These are phyloP conservation scores for Pomacea canaliculata DNA, from an alignment of 2,888 invertebrate species.

Conservation along the genomic window DNA sequence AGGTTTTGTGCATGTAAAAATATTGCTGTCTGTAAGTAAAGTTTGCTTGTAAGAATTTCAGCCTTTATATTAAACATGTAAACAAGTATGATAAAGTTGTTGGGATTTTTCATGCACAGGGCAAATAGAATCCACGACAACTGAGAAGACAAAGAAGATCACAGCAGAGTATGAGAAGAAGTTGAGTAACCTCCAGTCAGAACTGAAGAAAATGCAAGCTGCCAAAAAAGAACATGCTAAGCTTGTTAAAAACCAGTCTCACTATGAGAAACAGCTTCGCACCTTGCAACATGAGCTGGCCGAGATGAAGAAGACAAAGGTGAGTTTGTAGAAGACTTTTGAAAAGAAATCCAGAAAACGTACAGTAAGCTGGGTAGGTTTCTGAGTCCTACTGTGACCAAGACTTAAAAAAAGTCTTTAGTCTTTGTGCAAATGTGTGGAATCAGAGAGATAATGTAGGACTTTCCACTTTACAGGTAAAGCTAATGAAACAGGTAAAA, in stretches of 20 bases:
- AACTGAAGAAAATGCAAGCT: constrained; percentile 85
- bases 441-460: too few species aligned
- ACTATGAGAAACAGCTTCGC: constrained; percentile 81
- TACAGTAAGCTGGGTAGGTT: too few species aligned
- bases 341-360: too few species aligned
- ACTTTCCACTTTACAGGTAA: constrained; percentile 59
- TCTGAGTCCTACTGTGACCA: too few species aligned
- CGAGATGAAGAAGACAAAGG: constrained; percentile 88
- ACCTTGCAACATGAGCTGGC: constrained; percentile 80
- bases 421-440: too few species aligned
- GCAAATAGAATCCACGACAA: constrained; percentile 44
- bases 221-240: constrained; percentile 91
- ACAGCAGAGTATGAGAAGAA: constrained; percentile 92
- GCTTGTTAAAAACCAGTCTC: constrained; percentile 83
- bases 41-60: too few species aligned
- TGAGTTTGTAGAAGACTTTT: constrained; percentile 70
- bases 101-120: constrained; percentile 33
- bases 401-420: too few species aligned
- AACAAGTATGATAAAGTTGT: too few species aligned
- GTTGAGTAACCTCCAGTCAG: constrained; percentile 85
- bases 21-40: too few species aligned
- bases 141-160: constrained; percentile 73
- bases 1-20: too few species aligned
- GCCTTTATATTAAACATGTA: too few species aligned
- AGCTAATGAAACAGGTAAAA: constrained; percentile 90